Evolutionary conservation across 37 sponge, comb jelly and placozoan species (phyloP).

Genomic region (Chondrilla cf. caribensis): DNA sequence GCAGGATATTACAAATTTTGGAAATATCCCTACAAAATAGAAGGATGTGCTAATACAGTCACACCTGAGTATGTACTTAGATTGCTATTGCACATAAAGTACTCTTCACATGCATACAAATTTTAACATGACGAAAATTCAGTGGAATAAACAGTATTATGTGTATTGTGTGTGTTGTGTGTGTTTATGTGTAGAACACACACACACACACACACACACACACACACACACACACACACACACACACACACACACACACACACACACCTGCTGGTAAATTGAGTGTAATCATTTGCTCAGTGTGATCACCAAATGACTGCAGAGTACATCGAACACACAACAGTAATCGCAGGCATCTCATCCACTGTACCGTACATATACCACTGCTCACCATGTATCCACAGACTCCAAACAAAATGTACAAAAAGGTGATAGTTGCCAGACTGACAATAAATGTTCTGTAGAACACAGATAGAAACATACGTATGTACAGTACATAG

Average conservation of each 20-base stretch:
- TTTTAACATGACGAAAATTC: too few relatives aligned
- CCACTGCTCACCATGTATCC: conserved; percentile 81
- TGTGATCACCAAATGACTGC: conserved; percentile 80
- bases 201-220: not conserved
- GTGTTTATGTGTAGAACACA: not conserved
- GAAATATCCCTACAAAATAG: conserved; percentile 54
- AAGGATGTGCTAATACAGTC: too few relatives aligned
- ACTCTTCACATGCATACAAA: too few relatives aligned
- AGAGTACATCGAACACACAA: too few relatives aligned
- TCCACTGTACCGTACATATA: too few relatives aligned
- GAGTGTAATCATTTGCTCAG: conserved; percentile 83
- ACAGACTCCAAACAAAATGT: conserved; percentile 85
- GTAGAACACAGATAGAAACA: not conserved
- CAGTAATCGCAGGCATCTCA: too few relatives aligned
- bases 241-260: conserved; percentile 18
- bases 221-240: not conserved
- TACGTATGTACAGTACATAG: not conserved
- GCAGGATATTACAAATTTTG: conserved; percentile 78
- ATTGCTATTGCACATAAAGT: too few relatives aligned
- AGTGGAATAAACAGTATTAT: not conserved
- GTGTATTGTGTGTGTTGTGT: not conserved
- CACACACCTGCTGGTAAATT: conserved; percentile 73
- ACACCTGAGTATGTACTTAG: too few relatives aligned
- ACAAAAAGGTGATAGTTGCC: conserved; percentile 54
- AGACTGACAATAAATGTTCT: conserved; percentile 71